A percentile compares a stretch with the other conserved stretches of the same genome.
Evolutionary conservation across 1,140 invertebrate species (phyloP).

Genomic region (Trypoxylus dichotomus): DNA sequence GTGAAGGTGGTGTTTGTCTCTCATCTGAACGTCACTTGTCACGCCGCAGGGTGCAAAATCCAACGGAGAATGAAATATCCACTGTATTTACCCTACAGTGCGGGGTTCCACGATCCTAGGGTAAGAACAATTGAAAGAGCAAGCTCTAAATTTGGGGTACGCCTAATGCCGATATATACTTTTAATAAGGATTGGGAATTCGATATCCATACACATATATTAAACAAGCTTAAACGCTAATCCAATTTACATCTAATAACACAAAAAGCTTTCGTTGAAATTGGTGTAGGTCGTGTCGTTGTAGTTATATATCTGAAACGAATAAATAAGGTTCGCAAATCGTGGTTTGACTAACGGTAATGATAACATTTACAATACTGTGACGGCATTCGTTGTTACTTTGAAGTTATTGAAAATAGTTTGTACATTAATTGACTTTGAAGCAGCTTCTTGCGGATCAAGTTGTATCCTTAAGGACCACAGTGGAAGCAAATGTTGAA

Average conservation of each 20-base stretch:
- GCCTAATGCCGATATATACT: neutral
- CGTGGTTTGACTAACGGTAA: too few relatives aligned
- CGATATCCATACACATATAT: conserved; percentile 4
- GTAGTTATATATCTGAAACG: too few relatives aligned
- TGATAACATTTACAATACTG: too few relatives aligned
- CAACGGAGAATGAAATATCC: neutral
- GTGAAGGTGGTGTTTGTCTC: too few relatives aligned
- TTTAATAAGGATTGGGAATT: neutral
- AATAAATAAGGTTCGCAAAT: too few relatives aligned
- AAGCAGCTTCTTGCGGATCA: too few relatives aligned
- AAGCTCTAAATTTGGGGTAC: neutral
- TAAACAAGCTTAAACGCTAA: conserved; percentile 9
- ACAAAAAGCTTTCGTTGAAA: neutral
- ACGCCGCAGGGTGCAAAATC: neutral
- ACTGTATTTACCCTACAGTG: neutral
- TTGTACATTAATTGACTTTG: too few relatives aligned
- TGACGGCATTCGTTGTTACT: too few relatives aligned
- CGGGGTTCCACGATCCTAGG: neutral
- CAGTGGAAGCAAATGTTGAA: too few relatives aligned
- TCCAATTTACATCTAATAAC: conserved; percentile 20
- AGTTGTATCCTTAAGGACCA: too few relatives aligned
- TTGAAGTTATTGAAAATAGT: too few relatives aligned
- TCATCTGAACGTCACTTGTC: conserved; percentile 5
- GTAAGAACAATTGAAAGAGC: conserved; percentile 3
- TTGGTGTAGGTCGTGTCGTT: neutral